Percentiles rank a stretch among this genome's conserved stretches.
These are phyloP conservation scores for Nixonia krombeini DNA, from an alignment of 1,140 invertebrate species.

Conservation along the genomic window DNA sequence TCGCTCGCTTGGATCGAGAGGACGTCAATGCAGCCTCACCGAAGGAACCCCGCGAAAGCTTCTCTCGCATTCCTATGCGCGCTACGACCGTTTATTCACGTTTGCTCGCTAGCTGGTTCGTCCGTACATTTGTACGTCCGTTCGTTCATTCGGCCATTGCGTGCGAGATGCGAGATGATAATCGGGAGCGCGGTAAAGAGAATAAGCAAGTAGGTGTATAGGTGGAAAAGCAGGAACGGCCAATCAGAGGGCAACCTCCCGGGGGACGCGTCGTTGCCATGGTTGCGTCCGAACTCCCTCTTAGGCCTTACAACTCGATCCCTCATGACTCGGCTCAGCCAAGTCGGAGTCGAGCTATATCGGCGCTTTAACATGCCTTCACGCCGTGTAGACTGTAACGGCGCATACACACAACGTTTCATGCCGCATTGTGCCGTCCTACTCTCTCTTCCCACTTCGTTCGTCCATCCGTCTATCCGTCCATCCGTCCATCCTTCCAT, in stretches of 20 bases:
- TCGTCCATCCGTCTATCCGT: constrained; percentile 13
- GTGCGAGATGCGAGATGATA: constrained; percentile 60
- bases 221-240: constrained; percentile 68
- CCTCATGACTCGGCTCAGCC: constrained; percentile 52
- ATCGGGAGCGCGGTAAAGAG: constrained; percentile 51
- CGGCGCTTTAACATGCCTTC: constrained; percentile 42
- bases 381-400: constrained; percentile 45
- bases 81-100: too few species aligned
- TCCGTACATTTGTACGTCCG: too few species aligned
- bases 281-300: constrained; percentile 69
- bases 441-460: constrained; percentile 19
- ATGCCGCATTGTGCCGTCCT: constrained; percentile 39
- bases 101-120: too few species aligned
- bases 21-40: not conserved
- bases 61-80: too few species aligned
- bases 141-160: constrained; percentile 47
- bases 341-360: constrained; percentile 49
- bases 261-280: constrained; percentile 70
- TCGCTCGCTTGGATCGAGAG: not conserved
- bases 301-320: constrained; percentile 65
- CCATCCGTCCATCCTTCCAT: too few species aligned
- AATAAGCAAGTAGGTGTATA: constrained; percentile 58
- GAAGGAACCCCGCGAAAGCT: not conserved
- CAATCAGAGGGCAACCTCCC: constrained; percentile 71
- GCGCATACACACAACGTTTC: constrained; percentile 39